Base-by-base conservation (phyloP, 2,113 vertebrate genomes). In the Takifugu bimaculatus region DNA sequence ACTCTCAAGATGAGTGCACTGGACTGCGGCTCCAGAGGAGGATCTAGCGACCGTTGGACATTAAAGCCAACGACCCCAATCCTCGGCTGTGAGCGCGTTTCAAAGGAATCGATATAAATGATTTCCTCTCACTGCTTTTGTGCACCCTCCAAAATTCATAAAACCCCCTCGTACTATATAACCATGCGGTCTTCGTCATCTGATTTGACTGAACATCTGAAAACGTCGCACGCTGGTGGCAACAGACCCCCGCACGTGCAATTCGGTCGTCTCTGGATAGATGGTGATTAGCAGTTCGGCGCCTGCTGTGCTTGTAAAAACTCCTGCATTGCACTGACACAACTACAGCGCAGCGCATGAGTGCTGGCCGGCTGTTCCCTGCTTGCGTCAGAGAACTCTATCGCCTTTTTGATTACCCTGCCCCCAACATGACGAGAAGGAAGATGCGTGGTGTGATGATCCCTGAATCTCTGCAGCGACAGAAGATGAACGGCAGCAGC, bases 241-340 rank as follows among this genome's bases (percentile, higher is more conserved):
- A 25, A n/a, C 4, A 1, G 14, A 49, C 7, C 12, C 44, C 27
- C 50, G 5, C 56, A 61, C 13, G 39, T 10, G 48, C 58, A 45
- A 58, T 43, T 35, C 63, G 59, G 67, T 51, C 51, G 20, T 68
- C 44, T 55, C 54, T 63, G 52, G 27, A 61, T 3, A 63, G 51
- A 63, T 57, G 35, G 57, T 77, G 65, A 35, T 27, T 57, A 53
- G 65, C 55, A 47, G 63, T 47, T 50, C 70, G 48, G n/a, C 65
- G 68, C 47, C 20, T 43, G 29, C 68, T 75, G 75, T 42, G 50
- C 81, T 84, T 54, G 63, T 84, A 50, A 39, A 76, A 84, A 82
- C 79, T 87, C 86, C 85, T 85, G 75, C 80, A 80, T 79, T 73
- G 83, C 73, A 74, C 68, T 70, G 59, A 67, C 44, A 77, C 53